Evolutionary conservation across 1,140 invertebrate species (phyloP).

Genomic region (Conus betulinus): DNA sequence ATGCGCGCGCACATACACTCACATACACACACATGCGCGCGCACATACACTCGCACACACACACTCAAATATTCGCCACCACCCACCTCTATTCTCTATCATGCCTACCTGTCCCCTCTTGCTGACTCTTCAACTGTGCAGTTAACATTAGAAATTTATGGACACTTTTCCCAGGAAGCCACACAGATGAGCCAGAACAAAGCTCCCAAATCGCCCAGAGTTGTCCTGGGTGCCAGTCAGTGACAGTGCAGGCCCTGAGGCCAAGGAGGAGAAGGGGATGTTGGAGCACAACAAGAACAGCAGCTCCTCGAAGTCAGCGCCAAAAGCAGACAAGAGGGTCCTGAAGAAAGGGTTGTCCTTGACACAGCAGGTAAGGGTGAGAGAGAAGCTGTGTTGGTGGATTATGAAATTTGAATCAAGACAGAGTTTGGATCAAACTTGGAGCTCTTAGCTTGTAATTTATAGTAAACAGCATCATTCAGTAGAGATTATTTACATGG

Average conservation of each 20-base stretch:
- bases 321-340: not conserved
- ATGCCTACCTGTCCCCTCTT: too few relatives aligned
- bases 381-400: too few relatives aligned
- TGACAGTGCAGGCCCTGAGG: not conserved
- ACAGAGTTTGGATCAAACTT: too few relatives aligned
- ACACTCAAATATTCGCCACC: not conserved
- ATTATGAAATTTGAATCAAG: too few relatives aligned
- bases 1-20: too few relatives aligned
- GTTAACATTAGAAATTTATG: not conserved
- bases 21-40: too few relatives aligned
- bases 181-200: conserved; percentile 2
- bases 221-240: conserved; percentile 1
- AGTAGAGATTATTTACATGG: too few relatives aligned
- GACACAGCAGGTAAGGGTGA: not conserved
- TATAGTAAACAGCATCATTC: too few relatives aligned
- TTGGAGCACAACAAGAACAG: not conserved
- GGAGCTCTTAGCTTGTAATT: too few relatives aligned
- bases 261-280: not conserved
- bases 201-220: conserved; percentile 3
- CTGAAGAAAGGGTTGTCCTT: not conserved
- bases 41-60: too few relatives aligned
- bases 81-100: too few relatives aligned
- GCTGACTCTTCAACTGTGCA: too few relatives aligned
- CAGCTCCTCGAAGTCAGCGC: not conserved
- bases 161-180: not conserved